Percentiles rank a stretch among this genome's conserved stretches.
Conservation (phyloP, 53 echinoderm and acorn worm genomes). For the Echinarachnius parma region DNA sequence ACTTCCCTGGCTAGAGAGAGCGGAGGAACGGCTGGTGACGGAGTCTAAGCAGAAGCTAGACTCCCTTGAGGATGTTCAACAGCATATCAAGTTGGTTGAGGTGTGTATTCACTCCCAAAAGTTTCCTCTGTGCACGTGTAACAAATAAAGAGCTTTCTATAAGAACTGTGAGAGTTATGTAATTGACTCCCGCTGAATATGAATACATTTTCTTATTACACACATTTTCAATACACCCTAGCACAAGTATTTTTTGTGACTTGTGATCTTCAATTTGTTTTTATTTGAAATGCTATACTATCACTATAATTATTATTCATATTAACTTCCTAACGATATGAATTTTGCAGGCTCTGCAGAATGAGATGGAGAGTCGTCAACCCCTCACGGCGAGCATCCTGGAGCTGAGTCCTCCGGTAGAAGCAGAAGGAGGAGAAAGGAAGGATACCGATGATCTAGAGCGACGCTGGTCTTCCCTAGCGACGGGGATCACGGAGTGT, state of each 20-base stretch:
- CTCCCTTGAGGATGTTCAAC: constrained; percentile 48
- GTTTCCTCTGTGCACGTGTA: too few relatives aligned
- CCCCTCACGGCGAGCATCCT: constrained; percentile 53
- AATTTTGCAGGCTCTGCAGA: constrained; percentile 39
- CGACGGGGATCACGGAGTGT: constrained; percentile 14
- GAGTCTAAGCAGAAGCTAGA: constrained; percentile 30
- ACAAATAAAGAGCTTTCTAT: too few relatives aligned
- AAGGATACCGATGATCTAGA: constrained; percentile 37
- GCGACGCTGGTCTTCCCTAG: constrained; percentile 40
- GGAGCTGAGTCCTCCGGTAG: constrained; percentile 19
- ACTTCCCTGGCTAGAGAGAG: constrained; percentile 46
- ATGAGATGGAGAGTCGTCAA: constrained; percentile 45
- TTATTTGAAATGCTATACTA: too few relatives aligned
- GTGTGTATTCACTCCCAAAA: too few relatives aligned
- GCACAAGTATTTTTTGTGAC: too few relatives aligned
- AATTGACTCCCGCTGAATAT: too few relatives aligned
- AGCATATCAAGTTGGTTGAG: constrained; percentile 46
- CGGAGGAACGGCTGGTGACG: constrained; percentile 47
- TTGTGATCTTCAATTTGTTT: too few relatives aligned
- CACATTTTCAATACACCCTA: too few relatives aligned
- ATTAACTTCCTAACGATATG: not conserved
- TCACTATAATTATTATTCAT: not conserved
- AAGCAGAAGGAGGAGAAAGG: constrained; percentile 8
- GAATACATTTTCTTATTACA: too few relatives aligned
- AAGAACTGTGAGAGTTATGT: too few relatives aligned